phyloP scores from a whole-genome alignment of 2,888 invertebrate genomes.

The Leptopilina myrica region DNA sequence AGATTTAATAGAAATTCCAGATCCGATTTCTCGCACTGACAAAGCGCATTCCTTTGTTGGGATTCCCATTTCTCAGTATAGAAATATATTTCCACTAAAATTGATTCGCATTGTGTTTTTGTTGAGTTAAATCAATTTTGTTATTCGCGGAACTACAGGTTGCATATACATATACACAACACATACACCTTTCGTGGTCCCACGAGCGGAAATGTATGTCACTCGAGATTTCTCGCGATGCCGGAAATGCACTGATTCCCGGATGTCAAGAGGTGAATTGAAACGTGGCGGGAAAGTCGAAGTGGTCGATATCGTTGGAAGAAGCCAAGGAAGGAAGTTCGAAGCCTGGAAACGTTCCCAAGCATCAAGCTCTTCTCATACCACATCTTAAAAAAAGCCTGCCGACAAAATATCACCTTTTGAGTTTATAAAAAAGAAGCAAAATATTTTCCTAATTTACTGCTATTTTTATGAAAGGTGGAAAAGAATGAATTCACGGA shows the following conservation, averaged over 20 bases:
- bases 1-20: no score
- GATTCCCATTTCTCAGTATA: not conserved
- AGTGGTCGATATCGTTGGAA: conserved; percentile 44
- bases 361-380: conserved; percentile 17
- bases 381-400: conserved; percentile 8
- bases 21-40: no score
- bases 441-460: no score
- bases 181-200: conserved; percentile 23
- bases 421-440: not conserved
- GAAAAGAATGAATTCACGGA: no score
- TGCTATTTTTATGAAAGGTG: no score
- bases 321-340: conserved; percentile 39
- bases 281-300: conserved; percentile 49
- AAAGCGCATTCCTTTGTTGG: no score
- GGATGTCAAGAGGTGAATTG: conserved; percentile 46
- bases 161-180: not conserved
- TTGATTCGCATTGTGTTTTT: not conserved
- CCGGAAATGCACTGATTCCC: conserved; percentile 50
- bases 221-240: conserved; percentile 47
- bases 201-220: conserved; percentile 45
- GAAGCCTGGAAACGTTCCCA: conserved; percentile 36
- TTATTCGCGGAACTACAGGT: conserved; percentile 1
- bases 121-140: conserved; percentile 32
- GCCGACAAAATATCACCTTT: conserved; percentile 1
- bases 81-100: conserved; percentile 5